A percentile compares a stretch with the other conserved stretches of the same genome.
Conservation (phyloP, 2,888 invertebrate genomes). For the Rosalia funebris region DNA sequence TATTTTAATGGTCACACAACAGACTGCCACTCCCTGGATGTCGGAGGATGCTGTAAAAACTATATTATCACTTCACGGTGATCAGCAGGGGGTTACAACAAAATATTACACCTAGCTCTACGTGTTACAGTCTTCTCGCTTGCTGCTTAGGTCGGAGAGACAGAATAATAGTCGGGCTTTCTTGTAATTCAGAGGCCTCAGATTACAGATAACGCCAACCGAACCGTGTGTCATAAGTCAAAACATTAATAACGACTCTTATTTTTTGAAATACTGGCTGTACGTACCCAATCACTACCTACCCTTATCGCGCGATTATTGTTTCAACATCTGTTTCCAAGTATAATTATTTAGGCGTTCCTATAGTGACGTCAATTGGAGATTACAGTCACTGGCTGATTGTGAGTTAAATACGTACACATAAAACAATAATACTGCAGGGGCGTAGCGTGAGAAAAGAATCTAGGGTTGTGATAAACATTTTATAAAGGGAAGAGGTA, state of each 20-base stretch:
- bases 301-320: not conserved
- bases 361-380: too few species aligned
- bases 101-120: slow-evolving; percentile 55
- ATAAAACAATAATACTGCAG: too few species aligned
- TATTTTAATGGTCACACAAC: slow-evolving; percentile 54
- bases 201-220: slow-evolving; percentile 42
- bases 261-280: slow-evolving; percentile 6
- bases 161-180: slow-evolving; percentile 43
- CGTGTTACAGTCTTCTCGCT: slow-evolving; percentile 19
- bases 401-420: too few species aligned
- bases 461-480: too few species aligned
- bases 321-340: not conserved
- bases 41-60: slow-evolving; percentile 59
- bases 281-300: not conserved
- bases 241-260: slow-evolving; percentile 37
- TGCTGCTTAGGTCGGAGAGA: slow-evolving; percentile 11
- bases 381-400: too few species aligned
- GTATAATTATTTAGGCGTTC: too few species aligned
- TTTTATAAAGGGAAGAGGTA: too few species aligned
- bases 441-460: too few species aligned
- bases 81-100: slow-evolving; percentile 57
- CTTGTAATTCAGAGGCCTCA: slow-evolving; percentile 46
- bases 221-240: slow-evolving; percentile 37
- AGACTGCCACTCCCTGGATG: slow-evolving; percentile 56
- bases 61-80: slow-evolving; percentile 62